phyloP scores from a whole-genome alignment of 2,113 vertebrate genomes.

The Rhinopomastus cyanomelas region DNA sequence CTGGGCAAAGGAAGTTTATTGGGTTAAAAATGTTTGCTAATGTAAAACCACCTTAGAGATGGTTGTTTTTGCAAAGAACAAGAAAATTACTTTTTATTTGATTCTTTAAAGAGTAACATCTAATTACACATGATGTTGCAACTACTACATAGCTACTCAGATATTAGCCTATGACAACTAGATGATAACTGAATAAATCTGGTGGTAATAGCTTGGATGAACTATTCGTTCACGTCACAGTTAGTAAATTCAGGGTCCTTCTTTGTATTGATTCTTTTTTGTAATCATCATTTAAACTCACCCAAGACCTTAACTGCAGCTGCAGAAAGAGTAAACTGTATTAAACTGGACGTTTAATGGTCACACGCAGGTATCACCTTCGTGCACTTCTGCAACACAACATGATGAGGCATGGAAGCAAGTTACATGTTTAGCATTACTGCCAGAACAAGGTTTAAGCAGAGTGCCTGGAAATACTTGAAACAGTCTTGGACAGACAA shows the following conservation, averaged over 20 bases:
- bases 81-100: background rate
- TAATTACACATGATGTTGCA: background rate
- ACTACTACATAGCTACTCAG: background rate
- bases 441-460: slow-evolving; percentile 35
- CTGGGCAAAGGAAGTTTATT: no score
- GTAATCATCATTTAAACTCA: background rate
- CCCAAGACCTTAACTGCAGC: background rate
- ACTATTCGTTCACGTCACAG: background rate
- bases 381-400: background rate
- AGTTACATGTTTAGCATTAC: background rate
- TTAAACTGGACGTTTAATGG: background rate
- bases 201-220: background rate
- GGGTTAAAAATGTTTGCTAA: background rate
- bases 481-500: slow-evolving; percentile 10
- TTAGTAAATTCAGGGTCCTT: background rate
- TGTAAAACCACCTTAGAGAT: background rate
- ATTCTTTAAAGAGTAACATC: background rate
- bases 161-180: background rate
- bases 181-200: background rate
- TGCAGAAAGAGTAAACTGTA: background rate
- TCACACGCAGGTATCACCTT: background rate
- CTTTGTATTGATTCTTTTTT: background rate
- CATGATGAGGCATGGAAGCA: background rate
- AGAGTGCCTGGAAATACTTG: background rate
- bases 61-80: background rate